Evolutionary conservation across 1,140 invertebrate species (phyloP).

Genomic region (Ruditapes philippinarum): DNA sequence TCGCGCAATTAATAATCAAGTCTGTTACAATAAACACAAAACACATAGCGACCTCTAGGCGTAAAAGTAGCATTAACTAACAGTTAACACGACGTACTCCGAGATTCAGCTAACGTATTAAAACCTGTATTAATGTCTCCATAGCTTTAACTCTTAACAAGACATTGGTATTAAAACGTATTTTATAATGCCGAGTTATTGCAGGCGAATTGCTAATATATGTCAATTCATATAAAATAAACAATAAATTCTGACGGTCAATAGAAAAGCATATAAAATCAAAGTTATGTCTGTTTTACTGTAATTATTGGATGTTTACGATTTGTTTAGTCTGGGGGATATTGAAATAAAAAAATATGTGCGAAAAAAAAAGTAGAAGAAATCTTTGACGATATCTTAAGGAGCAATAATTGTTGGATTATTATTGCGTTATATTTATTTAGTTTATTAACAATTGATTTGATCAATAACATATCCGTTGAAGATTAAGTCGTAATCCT

Average conservation of each 20-base stretch:
- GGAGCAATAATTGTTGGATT: too few relatives aligned
- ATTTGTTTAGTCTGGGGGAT: constrained; percentile 33
- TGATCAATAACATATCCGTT: too few relatives aligned
- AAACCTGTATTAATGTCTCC: neutral
- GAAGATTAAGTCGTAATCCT: too few relatives aligned
- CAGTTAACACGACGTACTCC: constrained; percentile 9
- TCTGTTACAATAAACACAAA: constrained; percentile 45
- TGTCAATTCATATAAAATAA: constrained; percentile 44
- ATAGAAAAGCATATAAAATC: neutral
- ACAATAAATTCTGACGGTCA: constrained; percentile 41
- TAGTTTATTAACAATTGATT: too few relatives aligned
- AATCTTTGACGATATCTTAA: too few relatives aligned
- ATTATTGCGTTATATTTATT: too few relatives aligned
- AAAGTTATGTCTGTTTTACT: neutral
- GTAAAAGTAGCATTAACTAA: constrained; percentile 49
- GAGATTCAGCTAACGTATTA: neutral
- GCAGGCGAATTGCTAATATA: constrained; percentile 9
- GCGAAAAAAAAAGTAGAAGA: neutral
- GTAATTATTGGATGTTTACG: constrained; percentile 9
- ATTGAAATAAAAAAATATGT: neutral
- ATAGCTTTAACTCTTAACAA: neutral
- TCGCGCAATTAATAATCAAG: constrained; percentile 47
- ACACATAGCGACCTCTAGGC: neutral
- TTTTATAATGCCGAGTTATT: constrained; percentile 11
- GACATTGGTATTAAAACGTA: neutral